phyloP scores from a whole-genome alignment of 2,888 invertebrate species.

The Meteorus colon region DNA sequence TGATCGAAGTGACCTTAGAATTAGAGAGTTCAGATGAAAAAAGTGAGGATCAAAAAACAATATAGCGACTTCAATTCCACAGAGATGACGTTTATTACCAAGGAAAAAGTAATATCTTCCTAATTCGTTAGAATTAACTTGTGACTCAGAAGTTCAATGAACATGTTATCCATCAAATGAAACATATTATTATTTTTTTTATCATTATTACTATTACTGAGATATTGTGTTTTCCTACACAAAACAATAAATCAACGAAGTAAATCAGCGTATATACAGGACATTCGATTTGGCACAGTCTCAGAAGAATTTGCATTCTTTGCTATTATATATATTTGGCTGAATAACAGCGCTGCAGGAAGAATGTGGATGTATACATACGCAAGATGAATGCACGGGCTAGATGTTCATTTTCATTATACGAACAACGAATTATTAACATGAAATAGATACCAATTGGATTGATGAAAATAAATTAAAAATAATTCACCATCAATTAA shows the following conservation, averaged over 20 bases:
- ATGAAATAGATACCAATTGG: not conserved
- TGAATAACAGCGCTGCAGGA: slow-evolving; percentile 26
- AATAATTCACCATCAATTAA: not conserved
- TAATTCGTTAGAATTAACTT: too few species aligned
- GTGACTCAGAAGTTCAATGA: too few species aligned
- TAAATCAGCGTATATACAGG: slow-evolving; percentile 32
- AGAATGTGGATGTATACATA: not conserved
- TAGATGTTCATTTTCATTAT: not conserved
- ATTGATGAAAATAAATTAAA: not conserved
- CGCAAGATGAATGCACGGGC: not conserved
- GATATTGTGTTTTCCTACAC: not conserved
- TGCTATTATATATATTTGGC: slow-evolving; percentile 27
- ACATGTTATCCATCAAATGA: too few species aligned
- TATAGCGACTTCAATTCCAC: too few species aligned
- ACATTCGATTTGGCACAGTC: slow-evolving; percentile 52
- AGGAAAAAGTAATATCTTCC: too few species aligned
- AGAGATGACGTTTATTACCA: too few species aligned
- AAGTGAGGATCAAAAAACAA: too few species aligned
- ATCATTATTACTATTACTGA: too few species aligned
- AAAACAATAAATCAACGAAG: slow-evolving; percentile 13
- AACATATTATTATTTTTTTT: too few species aligned
- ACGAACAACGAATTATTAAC: not conserved
- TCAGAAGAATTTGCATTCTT: slow-evolving; percentile 48
- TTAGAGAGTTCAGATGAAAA: too few species aligned
- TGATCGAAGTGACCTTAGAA: too few species aligned